A percentile compares a stretch with the other conserved stretches of the same genome.
These are phyloP conservation scores for Dorcus hopei DNA, from an alignment of 2,888 invertebrate genomes.

Conservation along the genomic window DNA sequence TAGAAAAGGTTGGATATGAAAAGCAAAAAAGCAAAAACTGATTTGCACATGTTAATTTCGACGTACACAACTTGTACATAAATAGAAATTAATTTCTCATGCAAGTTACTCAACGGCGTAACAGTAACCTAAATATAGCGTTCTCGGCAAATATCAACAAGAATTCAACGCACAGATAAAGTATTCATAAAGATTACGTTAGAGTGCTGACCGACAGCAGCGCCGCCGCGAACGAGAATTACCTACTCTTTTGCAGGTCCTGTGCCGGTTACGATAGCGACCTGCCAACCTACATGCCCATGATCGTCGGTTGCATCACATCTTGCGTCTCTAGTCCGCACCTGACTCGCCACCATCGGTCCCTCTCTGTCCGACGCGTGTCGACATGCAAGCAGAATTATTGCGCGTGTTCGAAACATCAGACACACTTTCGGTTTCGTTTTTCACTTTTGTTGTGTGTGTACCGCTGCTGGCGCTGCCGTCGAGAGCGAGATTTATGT, in stretches of 20 bases:
- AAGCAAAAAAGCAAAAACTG: too few relatives aligned
- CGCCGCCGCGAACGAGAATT: not conserved
- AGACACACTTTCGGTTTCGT: slow-evolving; percentile 18
- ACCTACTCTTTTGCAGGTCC: slow-evolving; percentile 1
- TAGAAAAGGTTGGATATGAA: too few relatives aligned
- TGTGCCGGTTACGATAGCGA: slow-evolving; percentile 32
- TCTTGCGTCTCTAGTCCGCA: slow-evolving; percentile 18
- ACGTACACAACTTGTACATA: too few relatives aligned
- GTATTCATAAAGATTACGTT: slow-evolving; percentile 2
- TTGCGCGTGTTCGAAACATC: slow-evolving; percentile 13
- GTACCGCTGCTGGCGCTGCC: too few relatives aligned
- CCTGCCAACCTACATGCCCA: slow-evolving; percentile 44
- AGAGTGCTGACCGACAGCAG: not conserved
- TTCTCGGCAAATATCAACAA: slow-evolving; percentile 13
- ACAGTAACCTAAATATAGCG: slow-evolving; percentile 12
- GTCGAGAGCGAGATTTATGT: too few relatives aligned
- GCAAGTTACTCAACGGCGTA: slow-evolving; percentile 6
- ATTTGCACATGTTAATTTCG: too few relatives aligned
- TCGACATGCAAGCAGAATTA: slow-evolving; percentile 13
- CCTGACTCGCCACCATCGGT: slow-evolving; percentile 5
- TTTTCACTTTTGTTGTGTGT: slow-evolving; percentile 8
- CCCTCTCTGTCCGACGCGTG: slow-evolving; percentile 9
- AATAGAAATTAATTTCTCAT: not conserved
- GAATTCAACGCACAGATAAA: not conserved
- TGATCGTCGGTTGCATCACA: slow-evolving; percentile 42